phyloP scores from a whole-genome alignment of 2,113 vertebrate species.

The Grantiella picta region DNA sequence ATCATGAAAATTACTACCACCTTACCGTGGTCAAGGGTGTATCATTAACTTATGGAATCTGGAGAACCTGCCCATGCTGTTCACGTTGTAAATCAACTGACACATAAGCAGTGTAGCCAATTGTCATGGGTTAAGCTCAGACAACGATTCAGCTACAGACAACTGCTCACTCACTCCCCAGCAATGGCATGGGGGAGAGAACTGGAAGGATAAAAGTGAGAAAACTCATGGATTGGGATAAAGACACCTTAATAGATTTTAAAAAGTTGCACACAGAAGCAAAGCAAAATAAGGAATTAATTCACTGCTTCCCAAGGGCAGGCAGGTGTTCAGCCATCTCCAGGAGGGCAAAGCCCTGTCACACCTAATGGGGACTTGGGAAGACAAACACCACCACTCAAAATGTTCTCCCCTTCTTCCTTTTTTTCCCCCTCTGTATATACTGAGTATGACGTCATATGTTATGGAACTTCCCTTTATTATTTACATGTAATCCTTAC shows the following conservation, averaged over 20 bases:
- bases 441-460: background rate
- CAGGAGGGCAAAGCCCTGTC: background rate
- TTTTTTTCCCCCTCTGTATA: rapidly evolving
- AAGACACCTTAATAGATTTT: background rate
- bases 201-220: background rate
- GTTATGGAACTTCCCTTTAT: background rate
- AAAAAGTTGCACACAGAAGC: background rate
- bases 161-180: background rate
- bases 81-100: background rate
- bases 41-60: background rate
- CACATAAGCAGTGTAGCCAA: background rate
- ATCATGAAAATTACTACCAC: background rate
- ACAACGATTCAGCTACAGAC: rapidly evolving
- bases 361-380: background rate
- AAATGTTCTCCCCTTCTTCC: background rate
- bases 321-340: background rate
- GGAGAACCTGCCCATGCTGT: background rate
- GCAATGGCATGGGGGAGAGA: background rate
- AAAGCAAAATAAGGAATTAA: background rate
- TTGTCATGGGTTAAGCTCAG: background rate
- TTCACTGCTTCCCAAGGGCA: background rate
- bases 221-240: background rate
- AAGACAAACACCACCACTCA: background rate
- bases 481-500: background rate
- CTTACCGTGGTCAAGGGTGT: background rate